phyloP scores from a whole-genome alignment of 2,888 invertebrate species.

The Acrobasis repandana region DNA sequence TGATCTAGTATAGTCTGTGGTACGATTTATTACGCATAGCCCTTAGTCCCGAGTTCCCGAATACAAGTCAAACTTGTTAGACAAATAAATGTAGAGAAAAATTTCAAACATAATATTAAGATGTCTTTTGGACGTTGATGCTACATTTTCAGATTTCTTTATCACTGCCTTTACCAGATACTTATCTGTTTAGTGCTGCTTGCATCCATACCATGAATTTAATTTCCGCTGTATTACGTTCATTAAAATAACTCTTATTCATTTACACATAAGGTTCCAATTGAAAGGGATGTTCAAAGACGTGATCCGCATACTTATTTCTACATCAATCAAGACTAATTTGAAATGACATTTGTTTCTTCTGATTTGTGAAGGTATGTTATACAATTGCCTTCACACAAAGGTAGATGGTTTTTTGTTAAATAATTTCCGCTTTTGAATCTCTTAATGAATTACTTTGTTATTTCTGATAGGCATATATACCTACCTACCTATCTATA shows the following conservation, averaged over 20 bases:
- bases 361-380: constrained; percentile 17
- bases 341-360: constrained; percentile 21
- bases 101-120: too few relatives aligned
- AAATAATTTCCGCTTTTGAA: background rate
- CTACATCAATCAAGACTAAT: constrained; percentile 17
- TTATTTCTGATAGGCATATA: too few relatives aligned
- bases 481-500: too few relatives aligned
- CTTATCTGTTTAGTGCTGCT: constrained; percentile 19
- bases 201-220: constrained; percentile 18
- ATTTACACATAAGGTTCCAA: background rate
- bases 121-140: too few relatives aligned
- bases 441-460: background rate
- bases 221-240: constrained; percentile 3
- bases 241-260: background rate
- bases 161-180: constrained; percentile 11
- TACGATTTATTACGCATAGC: too few relatives aligned
- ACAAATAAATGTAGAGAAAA: too few relatives aligned
- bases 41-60: too few relatives aligned
- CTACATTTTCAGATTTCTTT: too few relatives aligned
- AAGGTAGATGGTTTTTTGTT: background rate
- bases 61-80: too few relatives aligned
- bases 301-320: constrained; percentile 16
- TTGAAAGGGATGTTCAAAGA: background rate
- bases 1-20: too few relatives aligned
- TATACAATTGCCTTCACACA: background rate